These are phyloP conservation scores for Escarpia spicata DNA, from an alignment of 2,888 invertebrate species.

Conservation along the genomic window DNA sequence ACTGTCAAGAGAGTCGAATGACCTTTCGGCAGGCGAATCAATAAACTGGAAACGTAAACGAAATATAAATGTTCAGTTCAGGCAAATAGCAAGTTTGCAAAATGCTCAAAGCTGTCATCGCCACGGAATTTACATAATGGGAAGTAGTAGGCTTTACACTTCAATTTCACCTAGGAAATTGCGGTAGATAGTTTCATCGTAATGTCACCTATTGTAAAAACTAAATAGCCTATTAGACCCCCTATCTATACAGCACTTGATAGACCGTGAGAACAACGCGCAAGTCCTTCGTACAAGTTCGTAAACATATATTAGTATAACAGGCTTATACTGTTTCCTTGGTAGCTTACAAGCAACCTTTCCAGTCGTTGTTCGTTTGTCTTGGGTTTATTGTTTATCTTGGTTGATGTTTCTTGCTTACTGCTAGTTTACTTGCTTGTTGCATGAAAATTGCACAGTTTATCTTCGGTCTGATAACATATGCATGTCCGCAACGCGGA, in stretches of 20 bases:
- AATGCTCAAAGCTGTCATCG: background rate
- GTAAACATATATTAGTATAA: too few relatives aligned
- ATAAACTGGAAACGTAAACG: background rate
- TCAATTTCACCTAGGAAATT: background rate
- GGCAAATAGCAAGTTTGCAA: background rate
- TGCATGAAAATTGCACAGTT: background rate
- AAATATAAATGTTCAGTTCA: slow-evolving; percentile 16
- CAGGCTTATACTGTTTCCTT: background rate
- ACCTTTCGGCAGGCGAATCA: background rate
- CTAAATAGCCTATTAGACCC: background rate
- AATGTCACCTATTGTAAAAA: background rate
- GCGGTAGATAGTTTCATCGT: background rate
- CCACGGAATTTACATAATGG: background rate
- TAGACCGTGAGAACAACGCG: too few relatives aligned
- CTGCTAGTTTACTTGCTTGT: background rate
- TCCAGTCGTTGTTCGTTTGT: background rate
- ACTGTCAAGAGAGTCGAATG: background rate
- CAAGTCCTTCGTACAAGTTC: too few relatives aligned
- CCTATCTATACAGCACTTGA: background rate
- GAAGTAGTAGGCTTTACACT: background rate
- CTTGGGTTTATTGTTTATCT: background rate
- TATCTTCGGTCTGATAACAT: background rate
- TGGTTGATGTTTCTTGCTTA: background rate
- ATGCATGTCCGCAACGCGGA: background rate
- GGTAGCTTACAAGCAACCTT: background rate